Percentiles rank a stretch among this genome's conserved stretches.
phyloP scores from a whole-genome alignment of 2,888 invertebrate species.

The Oasisia sp. region DNA sequence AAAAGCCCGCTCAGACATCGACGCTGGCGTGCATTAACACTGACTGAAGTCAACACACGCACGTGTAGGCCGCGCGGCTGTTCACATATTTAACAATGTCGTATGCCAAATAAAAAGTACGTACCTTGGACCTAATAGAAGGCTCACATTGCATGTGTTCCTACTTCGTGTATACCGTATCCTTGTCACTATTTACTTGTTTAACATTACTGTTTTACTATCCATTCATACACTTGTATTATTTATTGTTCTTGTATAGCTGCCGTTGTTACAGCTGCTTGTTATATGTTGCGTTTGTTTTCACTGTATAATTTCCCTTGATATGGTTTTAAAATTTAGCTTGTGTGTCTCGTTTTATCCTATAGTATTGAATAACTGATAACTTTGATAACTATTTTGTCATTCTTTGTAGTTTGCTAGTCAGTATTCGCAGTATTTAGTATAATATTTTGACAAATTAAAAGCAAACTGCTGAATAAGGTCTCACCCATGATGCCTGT shows the following conservation, averaged over 20 bases:
- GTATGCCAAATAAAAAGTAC: neutral
- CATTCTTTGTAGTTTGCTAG: neutral
- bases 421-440: neutral
- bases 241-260: neutral
- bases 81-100: neutral
- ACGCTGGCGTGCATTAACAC: neutral
- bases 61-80: neutral
- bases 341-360: neutral
- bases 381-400: neutral
- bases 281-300: neutral
- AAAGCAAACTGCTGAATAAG: neutral
- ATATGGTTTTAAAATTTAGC: neutral
- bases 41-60: neutral
- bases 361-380: neutral
- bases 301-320: neutral
- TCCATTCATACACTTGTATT: neutral
- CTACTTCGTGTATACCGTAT: neutral
- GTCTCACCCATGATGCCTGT: neutral
- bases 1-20: neutral
- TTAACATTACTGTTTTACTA: neutral
- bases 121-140: neutral
- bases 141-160: neutral
- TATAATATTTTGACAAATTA: neutral
- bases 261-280: neutral
- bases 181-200: neutral